Evolutionary conservation across 92 coral and sea anemone species (phyloP).

Genomic region (Zoanthus solanderi): DNA sequence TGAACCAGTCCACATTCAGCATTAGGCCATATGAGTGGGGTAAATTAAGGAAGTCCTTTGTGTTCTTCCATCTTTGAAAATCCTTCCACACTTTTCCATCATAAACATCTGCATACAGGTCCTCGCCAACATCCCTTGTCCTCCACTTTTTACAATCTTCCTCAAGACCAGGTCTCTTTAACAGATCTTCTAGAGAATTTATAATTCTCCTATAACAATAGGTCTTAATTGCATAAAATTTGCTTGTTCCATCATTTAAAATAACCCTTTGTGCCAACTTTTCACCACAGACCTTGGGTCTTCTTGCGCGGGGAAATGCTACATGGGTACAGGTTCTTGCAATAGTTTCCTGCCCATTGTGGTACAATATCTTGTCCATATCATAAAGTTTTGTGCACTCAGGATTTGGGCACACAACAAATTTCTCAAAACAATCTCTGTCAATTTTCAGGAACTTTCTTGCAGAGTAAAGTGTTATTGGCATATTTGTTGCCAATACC

Average conservation of each 20-base stretch:
- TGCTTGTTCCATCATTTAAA: background rate
- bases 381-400: background rate
- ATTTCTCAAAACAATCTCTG: background rate
- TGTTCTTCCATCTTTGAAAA: background rate
- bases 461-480: background rate
- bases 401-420: background rate
- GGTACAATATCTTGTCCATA: background rate
- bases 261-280: background rate
- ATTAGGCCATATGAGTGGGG: background rate
- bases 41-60: background rate
- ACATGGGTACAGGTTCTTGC: conserved; percentile 6
- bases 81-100: conserved; percentile 15
- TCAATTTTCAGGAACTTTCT: background rate
- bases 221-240: conserved; percentile 9
- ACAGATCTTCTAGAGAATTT: background rate
- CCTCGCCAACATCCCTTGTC: background rate
- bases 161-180: background rate
- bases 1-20: background rate
- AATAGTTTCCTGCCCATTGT: background rate
- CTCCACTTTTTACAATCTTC: conserved; percentile 15
- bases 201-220: background rate
- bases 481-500: background rate
- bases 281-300: background rate
- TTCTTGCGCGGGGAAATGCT: background rate
- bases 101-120: background rate